phyloP scores from a whole-genome alignment of 2,888 invertebrate genomes.

The Morpho helenor region DNA sequence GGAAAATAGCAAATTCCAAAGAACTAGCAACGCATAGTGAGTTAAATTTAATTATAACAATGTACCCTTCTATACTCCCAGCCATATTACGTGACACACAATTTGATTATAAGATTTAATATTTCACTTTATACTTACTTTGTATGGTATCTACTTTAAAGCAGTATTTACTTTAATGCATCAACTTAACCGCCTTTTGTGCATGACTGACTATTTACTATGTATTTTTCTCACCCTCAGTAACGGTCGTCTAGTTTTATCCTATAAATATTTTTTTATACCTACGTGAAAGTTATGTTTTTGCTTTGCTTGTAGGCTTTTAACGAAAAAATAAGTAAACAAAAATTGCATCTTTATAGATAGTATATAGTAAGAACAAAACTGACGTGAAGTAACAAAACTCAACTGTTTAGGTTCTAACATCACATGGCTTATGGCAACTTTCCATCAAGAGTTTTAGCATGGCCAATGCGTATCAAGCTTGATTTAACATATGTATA shows the following conservation, averaged over 20 bases:
- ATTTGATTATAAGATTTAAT: conserved; percentile 32
- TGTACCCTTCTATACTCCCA: conserved; percentile 19
- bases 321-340: no score
- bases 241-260: background rate
- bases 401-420: no score
- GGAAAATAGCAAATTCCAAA: background rate
- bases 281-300: no score
- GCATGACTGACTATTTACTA: background rate
- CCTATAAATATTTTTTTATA: background rate
- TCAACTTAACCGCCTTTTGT: conserved; percentile 4
- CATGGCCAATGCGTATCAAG: no score
- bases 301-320: no score
- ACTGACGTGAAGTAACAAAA: no score
- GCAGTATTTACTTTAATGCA: conserved; percentile 7
- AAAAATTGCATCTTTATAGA: no score
- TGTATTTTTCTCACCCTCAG: conserved; percentile 2
- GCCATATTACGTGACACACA: conserved; percentile 29
- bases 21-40: conserved; percentile 1
- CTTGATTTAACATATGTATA: no score
- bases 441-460: no score
- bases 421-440: no score
- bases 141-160: conserved; percentile 26
- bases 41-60: conserved; percentile 25
- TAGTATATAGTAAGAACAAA: no score
- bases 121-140: conserved; percentile 28